Base-by-base conservation (phyloP, 2,888 invertebrate genomes). In the Parnassius smintheus region DNA sequence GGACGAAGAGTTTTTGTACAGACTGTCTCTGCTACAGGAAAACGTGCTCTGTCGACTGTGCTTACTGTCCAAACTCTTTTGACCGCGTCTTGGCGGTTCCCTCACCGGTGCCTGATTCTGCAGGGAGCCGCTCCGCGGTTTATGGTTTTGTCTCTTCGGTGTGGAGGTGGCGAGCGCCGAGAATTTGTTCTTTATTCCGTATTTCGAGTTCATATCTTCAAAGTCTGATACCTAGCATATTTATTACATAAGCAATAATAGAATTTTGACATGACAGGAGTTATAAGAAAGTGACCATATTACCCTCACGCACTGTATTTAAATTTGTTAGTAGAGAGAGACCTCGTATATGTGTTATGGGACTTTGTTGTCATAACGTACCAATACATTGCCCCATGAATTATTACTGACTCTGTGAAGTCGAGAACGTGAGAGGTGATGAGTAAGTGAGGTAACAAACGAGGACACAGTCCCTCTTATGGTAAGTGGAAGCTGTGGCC, bases 161-260 rank as follows among this genome's bases (percentile, higher is more conserved):
- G 88, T 87, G 0, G 88, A 87, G 0, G 89, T 85, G 1, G 86
- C 84, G 0, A 84, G 64, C 0, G 82, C 75, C 0, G 69, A 58
- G 46, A 81, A 74, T 25, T 79, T 81, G 10, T 69, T 66, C 35
- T 71, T 76, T 4, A 79, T 60, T 0, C 87, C 86, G 65, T 86
- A 85, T 57, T 88, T 90, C 0, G 84, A 82, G 66, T 75, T 81
- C 0, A 74, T 77, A 61, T 90, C 88, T 67, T 90, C 89, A 67
- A 90, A 88, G 60, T 90, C 88, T 42, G 91, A 90, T 0, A 90
- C 83, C 91, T 91, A 72, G 13, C 1, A 7, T 35, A 35, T 35
- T 35, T 4, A 35, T 25, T 18, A 1, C 10, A 42, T 48, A 2
- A 9, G 35, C 2, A n/a, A n/a, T n/a, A n/a, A 35, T 35, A 35